Evolutionary conservation across 30 jellyfish, hydroid and myxozoan genomes (phyloP).

Genomic region (Sanderia malayensis): DNA sequence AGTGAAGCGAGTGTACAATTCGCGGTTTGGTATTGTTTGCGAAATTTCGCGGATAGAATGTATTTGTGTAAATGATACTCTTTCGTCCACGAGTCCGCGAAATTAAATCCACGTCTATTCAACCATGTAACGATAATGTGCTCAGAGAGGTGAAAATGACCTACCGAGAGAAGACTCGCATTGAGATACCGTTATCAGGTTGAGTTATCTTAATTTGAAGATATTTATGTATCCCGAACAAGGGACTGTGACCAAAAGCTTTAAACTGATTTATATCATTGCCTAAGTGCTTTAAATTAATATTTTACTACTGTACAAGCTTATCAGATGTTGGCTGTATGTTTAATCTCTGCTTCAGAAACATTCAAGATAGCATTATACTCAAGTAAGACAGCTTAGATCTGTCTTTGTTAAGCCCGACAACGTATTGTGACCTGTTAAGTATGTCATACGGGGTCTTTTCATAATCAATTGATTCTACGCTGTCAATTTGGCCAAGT

Average conservation of each 20-base stretch:
- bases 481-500: no score
- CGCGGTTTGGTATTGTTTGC: no score
- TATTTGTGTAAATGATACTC: no score
- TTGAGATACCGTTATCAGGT: constrained; percentile 44
- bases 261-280: constrained; percentile 57
- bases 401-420: constrained; percentile 4
- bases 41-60: no score
- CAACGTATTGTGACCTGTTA: constrained; percentile 5
- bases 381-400: constrained; percentile 7
- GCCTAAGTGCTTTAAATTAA: constrained; percentile 44
- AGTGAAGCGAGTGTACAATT: no score
- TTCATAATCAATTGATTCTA: neutral
- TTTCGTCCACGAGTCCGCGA: no score
- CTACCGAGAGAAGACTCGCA: constrained; percentile 1
- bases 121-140: no score
- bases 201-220: constrained; percentile 37
- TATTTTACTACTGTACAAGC: constrained; percentile 26
- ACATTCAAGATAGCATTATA: constrained; percentile 49
- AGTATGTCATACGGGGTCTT: neutral
- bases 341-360: constrained; percentile 41
- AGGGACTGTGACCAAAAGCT: constrained; percentile 58
- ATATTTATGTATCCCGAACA: constrained; percentile 45
- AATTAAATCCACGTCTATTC: no score
- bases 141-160: no score
- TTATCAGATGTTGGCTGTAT: constrained; percentile 34